Conservation (phyloP, 2,888 invertebrate species). For the Aproaerema taeniolella region DNA sequence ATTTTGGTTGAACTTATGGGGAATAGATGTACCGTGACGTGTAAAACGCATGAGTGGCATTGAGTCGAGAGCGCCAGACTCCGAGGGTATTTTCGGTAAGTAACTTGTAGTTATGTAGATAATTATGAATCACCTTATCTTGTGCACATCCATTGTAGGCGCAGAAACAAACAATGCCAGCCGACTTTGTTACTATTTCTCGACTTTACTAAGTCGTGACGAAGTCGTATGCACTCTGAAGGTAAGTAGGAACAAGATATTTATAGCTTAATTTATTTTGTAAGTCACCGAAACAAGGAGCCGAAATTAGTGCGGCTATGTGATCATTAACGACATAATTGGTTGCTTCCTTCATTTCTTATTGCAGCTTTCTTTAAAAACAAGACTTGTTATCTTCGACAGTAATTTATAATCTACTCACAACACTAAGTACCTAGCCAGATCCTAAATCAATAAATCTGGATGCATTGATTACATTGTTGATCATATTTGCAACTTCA, state of each 20-base stretch:
- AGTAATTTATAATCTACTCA: no score
- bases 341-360: no score
- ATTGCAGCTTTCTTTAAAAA: no score
- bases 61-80: slow-evolving; percentile 36
- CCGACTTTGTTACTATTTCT: background rate
- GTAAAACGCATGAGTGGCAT: slow-evolving; percentile 44
- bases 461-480: no score
- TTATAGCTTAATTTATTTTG: slow-evolving; percentile 4
- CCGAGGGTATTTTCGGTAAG: slow-evolving; percentile 59
- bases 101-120: slow-evolving; percentile 44
- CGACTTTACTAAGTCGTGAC: background rate
- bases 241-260: slow-evolving; percentile 8
- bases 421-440: no score
- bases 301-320: no score
- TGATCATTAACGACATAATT: no score
- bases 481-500: no score
- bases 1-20: slow-evolving; percentile 49
- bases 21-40: slow-evolving; percentile 48
- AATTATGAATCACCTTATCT: slow-evolving; percentile 51
- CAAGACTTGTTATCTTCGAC: no score
- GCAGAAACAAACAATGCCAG: slow-evolving; percentile 11
- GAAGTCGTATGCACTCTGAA: background rate
- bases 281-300: background rate
- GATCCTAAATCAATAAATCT: no score
- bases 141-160: slow-evolving; percentile 14